Evolutionary conservation across 2,888 invertebrate genomes (phyloP).

Genomic region (Tuta absoluta): DNA sequence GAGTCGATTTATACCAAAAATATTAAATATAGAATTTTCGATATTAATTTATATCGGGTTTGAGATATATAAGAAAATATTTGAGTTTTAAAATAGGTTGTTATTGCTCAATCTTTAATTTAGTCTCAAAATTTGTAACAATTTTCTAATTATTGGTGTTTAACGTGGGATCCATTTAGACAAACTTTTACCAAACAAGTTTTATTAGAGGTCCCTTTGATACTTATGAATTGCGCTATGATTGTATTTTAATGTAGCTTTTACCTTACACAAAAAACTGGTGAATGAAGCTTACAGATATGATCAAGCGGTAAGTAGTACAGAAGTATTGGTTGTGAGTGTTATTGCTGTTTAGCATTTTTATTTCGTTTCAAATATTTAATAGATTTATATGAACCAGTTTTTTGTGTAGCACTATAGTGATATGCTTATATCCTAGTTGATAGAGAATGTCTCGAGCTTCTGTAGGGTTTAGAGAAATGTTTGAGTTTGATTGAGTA

Average conservation of each 20-base stretch:
- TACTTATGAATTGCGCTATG: not conserved
- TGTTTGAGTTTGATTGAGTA: conserved; percentile 30
- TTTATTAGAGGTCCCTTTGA: not conserved
- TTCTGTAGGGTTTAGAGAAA: conserved; percentile 24
- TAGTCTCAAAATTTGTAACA: not conserved
- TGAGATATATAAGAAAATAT: not conserved
- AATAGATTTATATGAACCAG: not conserved
- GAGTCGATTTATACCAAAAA: conserved; percentile 1
- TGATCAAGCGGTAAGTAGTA: no score
- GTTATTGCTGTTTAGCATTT: no score
- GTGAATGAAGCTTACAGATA: not conserved
- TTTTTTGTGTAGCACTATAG: conserved; percentile 1
- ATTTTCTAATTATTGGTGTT: no score
- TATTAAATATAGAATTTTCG: not conserved
- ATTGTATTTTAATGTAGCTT: not conserved
- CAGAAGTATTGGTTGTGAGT: no score
- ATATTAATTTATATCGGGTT: not conserved
- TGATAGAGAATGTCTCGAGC: conserved; percentile 32
- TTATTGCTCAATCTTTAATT: not conserved
- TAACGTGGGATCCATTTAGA: not conserved
- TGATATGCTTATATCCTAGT: conserved; percentile 29
- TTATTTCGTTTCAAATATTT: not conserved
- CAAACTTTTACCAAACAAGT: not conserved
- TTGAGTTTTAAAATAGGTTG: conserved; percentile 2
- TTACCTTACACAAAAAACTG: not conserved